phyloP scores from a whole-genome alignment of 2,797 vertebrate genomes.

The Hemitrygon akajei region DNA sequence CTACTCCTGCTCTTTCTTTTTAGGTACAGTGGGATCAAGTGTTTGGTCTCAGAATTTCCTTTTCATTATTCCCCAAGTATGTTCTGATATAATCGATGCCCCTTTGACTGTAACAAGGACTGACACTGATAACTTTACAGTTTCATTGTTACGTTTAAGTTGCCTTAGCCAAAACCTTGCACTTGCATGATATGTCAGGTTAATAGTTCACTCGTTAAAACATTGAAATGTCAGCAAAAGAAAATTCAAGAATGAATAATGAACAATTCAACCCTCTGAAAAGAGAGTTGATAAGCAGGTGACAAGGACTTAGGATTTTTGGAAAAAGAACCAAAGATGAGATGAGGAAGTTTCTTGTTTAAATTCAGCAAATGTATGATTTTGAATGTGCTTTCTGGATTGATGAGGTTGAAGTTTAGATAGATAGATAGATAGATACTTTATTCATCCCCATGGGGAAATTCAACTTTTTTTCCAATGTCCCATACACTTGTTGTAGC shows the following conservation, averaged over 20 bases:
- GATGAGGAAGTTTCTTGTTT: not conserved
- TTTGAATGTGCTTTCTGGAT: not conserved
- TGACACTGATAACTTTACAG: too few relatives aligned
- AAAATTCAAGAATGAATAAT: not conserved
- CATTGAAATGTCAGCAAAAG: not conserved
- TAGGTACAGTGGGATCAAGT: not conserved
- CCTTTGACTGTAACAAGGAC: not conserved
- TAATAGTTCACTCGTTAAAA: not conserved
- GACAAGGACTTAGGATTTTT: not conserved
- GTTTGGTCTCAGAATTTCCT: not conserved
- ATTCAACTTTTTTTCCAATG: too few relatives aligned
- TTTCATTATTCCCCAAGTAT: not conserved
- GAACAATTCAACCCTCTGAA: not conserved
- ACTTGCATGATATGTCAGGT: not conserved
- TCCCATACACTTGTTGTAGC: too few relatives aligned
- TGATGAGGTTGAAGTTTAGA: not conserved
- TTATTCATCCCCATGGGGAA: too few relatives aligned
- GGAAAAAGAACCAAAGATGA: not conserved
- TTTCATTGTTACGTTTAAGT: not conserved
- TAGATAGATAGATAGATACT: too few relatives aligned
- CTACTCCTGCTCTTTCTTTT: not conserved
- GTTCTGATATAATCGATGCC: not conserved
- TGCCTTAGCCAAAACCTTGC: not conserved
- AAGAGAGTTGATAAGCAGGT: not conserved
- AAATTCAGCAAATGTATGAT: not conserved